These are phyloP conservation scores for Bombus sibiricus DNA, from an alignment of 1,140 invertebrate genomes.

Conservation along the genomic window DNA sequence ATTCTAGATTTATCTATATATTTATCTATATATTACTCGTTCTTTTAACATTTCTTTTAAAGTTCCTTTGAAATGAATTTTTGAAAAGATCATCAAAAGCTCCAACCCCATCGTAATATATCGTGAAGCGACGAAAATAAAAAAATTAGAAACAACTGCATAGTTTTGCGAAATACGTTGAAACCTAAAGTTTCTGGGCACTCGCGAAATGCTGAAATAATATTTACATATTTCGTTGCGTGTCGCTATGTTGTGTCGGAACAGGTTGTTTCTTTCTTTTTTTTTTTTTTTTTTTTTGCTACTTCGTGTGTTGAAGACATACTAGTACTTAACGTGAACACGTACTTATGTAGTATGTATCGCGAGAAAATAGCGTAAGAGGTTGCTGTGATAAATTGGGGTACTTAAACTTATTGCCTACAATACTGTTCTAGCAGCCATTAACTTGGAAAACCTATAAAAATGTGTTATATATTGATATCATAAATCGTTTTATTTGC, in stretches of 20 bases:
- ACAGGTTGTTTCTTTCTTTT: too few species aligned
- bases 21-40: too few species aligned
- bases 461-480: background rate
- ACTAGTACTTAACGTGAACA: background rate
- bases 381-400: background rate
- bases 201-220: background rate
- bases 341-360: background rate
- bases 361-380: background rate
- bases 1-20: too few species aligned
- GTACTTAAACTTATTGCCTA: background rate
- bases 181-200: too few species aligned
- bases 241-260: background rate
- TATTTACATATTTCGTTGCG: background rate
- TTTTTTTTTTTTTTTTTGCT: background rate
- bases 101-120: background rate
- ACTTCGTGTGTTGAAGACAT: background rate
- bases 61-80: background rate
- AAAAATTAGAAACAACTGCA: background rate
- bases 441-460: background rate
- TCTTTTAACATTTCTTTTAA: too few species aligned
- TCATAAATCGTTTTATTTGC: background rate
- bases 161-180: background rate
- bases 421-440: background rate
- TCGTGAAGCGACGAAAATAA: background rate
- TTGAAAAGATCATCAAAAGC: background rate